Conservation (phyloP, 2,888 invertebrate genomes). For the Theretra japonica region DNA sequence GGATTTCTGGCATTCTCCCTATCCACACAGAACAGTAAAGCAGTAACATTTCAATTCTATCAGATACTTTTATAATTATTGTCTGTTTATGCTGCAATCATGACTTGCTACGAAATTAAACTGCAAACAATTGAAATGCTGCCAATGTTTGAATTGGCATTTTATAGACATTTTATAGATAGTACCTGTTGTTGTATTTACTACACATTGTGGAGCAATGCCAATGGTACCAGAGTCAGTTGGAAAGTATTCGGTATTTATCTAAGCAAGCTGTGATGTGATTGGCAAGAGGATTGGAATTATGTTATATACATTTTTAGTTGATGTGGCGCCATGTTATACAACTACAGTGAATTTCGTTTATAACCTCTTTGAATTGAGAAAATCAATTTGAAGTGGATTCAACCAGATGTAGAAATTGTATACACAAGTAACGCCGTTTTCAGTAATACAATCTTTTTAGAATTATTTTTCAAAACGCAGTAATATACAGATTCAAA, state of each 20-base stretch:
- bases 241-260: background rate
- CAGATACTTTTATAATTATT: too few species aligned
- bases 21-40: too few species aligned
- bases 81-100: too few species aligned
- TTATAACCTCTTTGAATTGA: background rate
- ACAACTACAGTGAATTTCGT: background rate
- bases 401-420: too few species aligned
- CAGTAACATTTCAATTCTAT: too few species aligned
- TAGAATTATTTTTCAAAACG: too few species aligned
- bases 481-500: too few species aligned
- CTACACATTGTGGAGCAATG: slow-evolving; percentile 15
- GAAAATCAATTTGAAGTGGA: too few species aligned
- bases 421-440: too few species aligned
- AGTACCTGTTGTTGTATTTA: background rate
- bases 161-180: background rate
- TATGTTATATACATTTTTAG: background rate
- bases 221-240: background rate
- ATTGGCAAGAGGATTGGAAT: background rate
- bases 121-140: background rate
- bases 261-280: background rate
- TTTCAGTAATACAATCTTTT: too few species aligned
- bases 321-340: background rate
- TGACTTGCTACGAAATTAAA: too few species aligned
- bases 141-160: slow-evolving; percentile 9
- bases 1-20: too few species aligned